A percentile compares a stretch with the other conserved stretches of the same genome.
Conservation (phyloP, 2,113 vertebrate genomes). For the Alaudala cheleensis region DNA sequence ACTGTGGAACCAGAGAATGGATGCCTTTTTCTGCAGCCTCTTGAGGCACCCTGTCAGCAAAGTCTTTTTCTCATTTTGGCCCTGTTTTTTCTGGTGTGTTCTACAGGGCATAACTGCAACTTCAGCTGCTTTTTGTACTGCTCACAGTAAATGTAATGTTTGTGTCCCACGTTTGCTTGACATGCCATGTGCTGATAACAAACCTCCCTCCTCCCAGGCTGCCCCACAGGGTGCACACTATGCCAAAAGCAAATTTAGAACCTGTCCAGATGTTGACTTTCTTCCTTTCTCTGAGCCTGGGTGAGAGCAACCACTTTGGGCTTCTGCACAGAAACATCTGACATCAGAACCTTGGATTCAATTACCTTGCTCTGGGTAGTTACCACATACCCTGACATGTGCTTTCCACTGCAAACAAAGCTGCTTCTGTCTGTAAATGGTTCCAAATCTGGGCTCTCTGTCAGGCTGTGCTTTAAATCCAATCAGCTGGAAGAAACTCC, state of each 20-base stretch:
- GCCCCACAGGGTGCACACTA: neutral
- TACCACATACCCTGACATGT: neutral
- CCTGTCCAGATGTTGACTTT: neutral
- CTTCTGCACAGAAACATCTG: neutral
- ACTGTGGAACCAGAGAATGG: neutral
- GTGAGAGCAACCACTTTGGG: neutral
- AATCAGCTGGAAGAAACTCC: neutral
- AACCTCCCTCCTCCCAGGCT: neutral
- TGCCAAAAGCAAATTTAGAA: neutral
- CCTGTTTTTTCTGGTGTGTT: neutral
- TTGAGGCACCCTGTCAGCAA: neutral
- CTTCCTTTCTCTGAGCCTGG: neutral
- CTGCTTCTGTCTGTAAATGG: neutral
- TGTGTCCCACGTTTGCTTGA: neutral
- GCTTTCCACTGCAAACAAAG: neutral
- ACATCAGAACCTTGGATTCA: too few species aligned
- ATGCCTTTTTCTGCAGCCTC: neutral
- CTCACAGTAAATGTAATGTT: neutral
- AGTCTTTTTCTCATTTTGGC: neutral
- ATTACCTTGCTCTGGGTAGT: neutral
- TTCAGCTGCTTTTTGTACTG: neutral
- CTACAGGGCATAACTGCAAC: neutral
- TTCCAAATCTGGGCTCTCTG: neutral
- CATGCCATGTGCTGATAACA: too few species aligned
- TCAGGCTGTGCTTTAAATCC: neutral